A percentile compares a stretch with the other conserved stretches of the same genome.
phyloP scores from a whole-genome alignment of 1,140 invertebrate genomes.

The Cotesia chilonis region DNA sequence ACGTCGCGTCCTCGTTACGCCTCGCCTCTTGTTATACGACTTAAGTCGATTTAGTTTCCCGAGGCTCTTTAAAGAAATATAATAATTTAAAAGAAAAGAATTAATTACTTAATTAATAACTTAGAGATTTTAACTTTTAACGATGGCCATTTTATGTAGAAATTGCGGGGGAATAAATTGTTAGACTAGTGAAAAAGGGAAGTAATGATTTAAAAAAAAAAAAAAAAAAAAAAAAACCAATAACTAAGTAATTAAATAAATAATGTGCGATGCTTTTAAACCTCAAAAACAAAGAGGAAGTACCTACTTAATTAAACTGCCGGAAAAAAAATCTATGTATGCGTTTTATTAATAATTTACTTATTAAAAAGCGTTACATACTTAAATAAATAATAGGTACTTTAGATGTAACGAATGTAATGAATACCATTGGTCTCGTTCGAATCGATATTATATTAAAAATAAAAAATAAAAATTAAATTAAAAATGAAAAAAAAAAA shows the following conservation, averaged over 20 bases:
- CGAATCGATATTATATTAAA: slow-evolving; percentile 23
- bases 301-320: slow-evolving; percentile 35
- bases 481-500: not conserved
- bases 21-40: slow-evolving; percentile 38
- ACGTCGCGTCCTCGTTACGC: slow-evolving; percentile 38
- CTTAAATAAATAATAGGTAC: not conserved
- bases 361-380: slow-evolving; percentile 14
- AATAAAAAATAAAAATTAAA: not conserved
- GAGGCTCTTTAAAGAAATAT: slow-evolving; percentile 31
- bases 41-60: slow-evolving; percentile 35
- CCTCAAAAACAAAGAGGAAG: slow-evolving; percentile 19
- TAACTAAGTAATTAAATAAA: slow-evolving; percentile 2
- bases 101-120: slow-evolving; percentile 28
- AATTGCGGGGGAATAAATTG: not conserved
- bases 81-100: slow-evolving; percentile 1
- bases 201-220: not conserved
- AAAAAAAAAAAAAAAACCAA: slow-evolving; percentile 1
- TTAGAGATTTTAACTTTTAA: slow-evolving; percentile 39
- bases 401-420: slow-evolving; percentile 10
- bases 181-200: slow-evolving; percentile 17
- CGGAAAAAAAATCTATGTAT: slow-evolving; percentile 26
- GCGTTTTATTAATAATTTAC: slow-evolving; percentile 14
- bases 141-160: slow-evolving; percentile 33
- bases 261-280: not conserved
- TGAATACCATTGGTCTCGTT: slow-evolving; percentile 23